Base-by-base conservation (phyloP, 1,140 invertebrate genomes). In the Maniola jurtina region DNA sequence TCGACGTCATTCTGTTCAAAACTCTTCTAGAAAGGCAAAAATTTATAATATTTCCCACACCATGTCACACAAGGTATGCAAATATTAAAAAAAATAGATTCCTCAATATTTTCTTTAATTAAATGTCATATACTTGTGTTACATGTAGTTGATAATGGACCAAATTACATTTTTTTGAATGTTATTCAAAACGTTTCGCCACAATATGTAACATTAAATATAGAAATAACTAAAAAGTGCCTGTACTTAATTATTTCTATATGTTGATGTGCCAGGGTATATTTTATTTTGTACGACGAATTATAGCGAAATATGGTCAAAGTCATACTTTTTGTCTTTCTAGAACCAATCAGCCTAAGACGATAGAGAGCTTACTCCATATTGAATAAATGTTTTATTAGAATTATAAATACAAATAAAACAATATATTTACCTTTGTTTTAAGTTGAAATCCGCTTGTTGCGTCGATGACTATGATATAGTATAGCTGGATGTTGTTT, bases 301-400 rank as follows among this genome's bases (percentile, higher is more conserved):
- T n/a, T 5, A 11, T 45, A 45, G 9, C 42, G 13, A n/a, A 45
- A 9, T 9, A 45, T 13, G 42, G 42, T 45, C 42, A 45, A 48
- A 5, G 25, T n/a, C 15, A 61, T 48, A 38, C 16, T 76, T 79
- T 76, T 73, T 84, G 83, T 73, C 72, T 69, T 79, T 83, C 76
- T 77, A 76, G 76, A 81, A 70, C 75, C 78, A 74, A 76, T 74
- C 81, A 88, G 86, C 86, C 88, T 90, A 89, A 90, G 77, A 82
- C 74, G 72, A 85, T 87, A 89, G 78, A 89, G 88, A 90, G 88
- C 86, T 90, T 89, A 89, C 74, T 77, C 76, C 76, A 81, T 83
- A 79, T 78, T 79, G 79, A 83, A 81, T 85, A 81, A 88, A 89
- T 86, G 85, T 85, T 87, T 87, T 89, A 87, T 83, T 89, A 86